These are phyloP conservation scores for Ceyx melanurus DNA, from an alignment of 2,113 vertebrate species.

Conservation along the genomic window DNA sequence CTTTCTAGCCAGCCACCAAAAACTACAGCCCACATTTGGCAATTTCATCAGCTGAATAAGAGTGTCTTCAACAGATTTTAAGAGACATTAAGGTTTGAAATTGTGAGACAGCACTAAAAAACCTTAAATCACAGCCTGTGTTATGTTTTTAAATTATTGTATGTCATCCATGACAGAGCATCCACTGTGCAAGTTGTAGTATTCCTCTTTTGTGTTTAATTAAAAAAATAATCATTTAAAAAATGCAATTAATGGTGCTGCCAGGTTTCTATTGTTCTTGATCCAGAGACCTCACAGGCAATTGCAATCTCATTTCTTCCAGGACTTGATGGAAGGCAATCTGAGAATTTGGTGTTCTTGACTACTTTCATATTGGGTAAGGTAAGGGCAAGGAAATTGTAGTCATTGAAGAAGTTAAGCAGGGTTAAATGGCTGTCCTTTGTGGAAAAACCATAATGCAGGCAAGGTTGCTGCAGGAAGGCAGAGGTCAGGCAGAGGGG, in stretches of 20 bases:
- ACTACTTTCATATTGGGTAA: neutral
- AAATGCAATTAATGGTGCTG: neutral
- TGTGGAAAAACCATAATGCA: too few relatives aligned
- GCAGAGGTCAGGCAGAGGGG: neutral
- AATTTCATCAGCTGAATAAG: neutral
- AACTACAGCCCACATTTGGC: neutral
- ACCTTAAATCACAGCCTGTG: neutral
- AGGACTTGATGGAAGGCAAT: neutral
- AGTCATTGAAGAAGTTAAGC: neutral
- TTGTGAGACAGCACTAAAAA: neutral
- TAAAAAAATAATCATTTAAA: neutral
- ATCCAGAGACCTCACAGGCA: neutral
- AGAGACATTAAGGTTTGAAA: neutral
- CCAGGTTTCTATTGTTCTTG: neutral
- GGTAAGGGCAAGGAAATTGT: neutral
- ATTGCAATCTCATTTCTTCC: neutral
- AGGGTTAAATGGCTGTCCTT: neutral
- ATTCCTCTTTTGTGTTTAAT: neutral
- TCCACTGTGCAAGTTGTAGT: neutral
- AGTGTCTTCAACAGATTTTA: neutral
- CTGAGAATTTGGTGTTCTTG: neutral
- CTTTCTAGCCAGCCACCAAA: neutral
- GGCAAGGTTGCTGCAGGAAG: neutral
- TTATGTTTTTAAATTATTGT: neutral
- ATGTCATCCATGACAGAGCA: neutral